phyloP scores from a whole-genome alignment of 2,888 invertebrate species.

The Orchesella flavescens region DNA sequence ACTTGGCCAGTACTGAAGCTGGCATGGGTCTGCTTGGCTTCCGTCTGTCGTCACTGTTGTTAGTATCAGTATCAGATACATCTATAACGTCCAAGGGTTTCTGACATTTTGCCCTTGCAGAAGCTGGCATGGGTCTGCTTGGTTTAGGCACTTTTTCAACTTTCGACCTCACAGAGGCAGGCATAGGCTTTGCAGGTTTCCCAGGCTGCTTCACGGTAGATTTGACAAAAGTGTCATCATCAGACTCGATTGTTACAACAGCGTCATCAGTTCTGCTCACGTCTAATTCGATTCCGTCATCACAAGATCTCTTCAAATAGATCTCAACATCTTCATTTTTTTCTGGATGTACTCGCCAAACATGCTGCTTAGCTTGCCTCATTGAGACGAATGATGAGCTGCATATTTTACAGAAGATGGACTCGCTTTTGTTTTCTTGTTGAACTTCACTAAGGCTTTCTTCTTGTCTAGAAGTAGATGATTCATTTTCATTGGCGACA shows the following conservation, averaged over 20 bases:
- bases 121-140: slow-evolving; percentile 24
- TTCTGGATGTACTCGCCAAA: slow-evolving; percentile 17
- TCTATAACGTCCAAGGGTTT: not conserved
- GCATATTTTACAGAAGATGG: slow-evolving; percentile 9
- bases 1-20: slow-evolving; percentile 16
- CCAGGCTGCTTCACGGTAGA: not conserved
- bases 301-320: not conserved
- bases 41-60: not conserved
- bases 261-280: not conserved
- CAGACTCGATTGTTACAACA: not conserved
- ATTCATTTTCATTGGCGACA: not conserved
- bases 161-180: not conserved
- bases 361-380: not conserved
- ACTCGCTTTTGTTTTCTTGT: not conserved
- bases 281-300: not conserved
- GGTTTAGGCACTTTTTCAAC: not conserved
- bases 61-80: not conserved
- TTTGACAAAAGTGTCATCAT: not conserved
- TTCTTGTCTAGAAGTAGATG: not conserved
- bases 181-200: not conserved
- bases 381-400: not conserved
- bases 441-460: not conserved
- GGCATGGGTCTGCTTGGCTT: slow-evolving; percentile 7
- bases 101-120: not conserved
- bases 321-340: not conserved